Evolutionary conservation across 2,888 invertebrate species (phyloP).

Genomic region (Microchrysa polita): DNA sequence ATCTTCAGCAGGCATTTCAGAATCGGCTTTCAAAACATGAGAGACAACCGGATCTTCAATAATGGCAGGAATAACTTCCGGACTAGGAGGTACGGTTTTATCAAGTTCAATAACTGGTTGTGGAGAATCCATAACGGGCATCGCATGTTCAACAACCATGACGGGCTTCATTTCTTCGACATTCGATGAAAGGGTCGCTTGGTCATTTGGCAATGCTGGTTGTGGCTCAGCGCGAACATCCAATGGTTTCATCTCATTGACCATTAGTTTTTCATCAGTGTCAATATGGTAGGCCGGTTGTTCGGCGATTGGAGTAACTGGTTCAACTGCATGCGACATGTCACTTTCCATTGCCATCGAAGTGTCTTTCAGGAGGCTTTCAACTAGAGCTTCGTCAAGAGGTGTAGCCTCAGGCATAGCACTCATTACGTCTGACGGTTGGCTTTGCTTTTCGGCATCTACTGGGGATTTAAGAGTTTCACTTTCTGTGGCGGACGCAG

Average conservation of each 20-base stretch:
- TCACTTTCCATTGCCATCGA: background rate
- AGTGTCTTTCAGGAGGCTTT: background rate
- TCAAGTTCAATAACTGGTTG: background rate
- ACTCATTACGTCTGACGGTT: conserved; percentile 1
- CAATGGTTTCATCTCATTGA: too few species aligned
- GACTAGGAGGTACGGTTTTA: background rate
- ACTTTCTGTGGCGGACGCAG: background rate
- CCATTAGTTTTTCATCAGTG: background rate
- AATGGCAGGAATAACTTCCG: background rate
- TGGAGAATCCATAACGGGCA: background rate
- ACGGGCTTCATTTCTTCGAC: conserved; percentile 14
- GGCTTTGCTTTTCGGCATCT: background rate
- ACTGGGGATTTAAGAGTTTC: conserved; percentile 5
- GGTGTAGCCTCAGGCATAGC: background rate
- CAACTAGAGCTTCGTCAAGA: background rate
- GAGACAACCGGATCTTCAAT: background rate
- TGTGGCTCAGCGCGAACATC: too few species aligned
- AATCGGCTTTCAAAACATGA: background rate
- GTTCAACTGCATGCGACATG: background rate
- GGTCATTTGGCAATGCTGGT: background rate
- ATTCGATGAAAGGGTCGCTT: background rate
- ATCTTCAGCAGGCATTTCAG: background rate
- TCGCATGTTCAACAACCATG: background rate
- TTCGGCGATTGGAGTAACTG: background rate
- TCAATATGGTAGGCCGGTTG: background rate